A percentile compares a stretch with the other conserved stretches of the same genome.
phyloP scores from a whole-genome alignment of 2,113 vertebrate genomes.

The Rhinopomastus cyanomelas region DNA sequence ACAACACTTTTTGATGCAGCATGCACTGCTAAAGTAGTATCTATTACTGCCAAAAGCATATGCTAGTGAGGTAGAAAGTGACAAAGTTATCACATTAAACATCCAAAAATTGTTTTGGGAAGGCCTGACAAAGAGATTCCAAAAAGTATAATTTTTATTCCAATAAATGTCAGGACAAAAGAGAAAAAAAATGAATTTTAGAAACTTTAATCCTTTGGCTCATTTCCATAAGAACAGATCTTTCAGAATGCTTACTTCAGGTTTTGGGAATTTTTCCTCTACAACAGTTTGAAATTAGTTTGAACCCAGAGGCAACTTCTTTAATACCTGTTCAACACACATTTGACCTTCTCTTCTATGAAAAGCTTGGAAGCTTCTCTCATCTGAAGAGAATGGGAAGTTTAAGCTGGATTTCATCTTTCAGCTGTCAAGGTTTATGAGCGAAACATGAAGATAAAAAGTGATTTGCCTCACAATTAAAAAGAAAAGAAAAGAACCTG shows the following conservation, averaged over 20 bases:
- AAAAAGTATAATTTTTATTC: not conserved
- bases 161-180: not conserved
- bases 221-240: not conserved
- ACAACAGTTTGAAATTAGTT: slow-evolving; percentile 40
- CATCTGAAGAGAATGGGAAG: slow-evolving; percentile 8
- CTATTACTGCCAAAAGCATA: not conserved
- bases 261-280: not conserved
- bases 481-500: slow-evolving; percentile 4
- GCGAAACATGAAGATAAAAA: slow-evolving; percentile 47
- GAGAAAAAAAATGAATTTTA: not conserved
- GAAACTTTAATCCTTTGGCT: not conserved
- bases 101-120: not conserved
- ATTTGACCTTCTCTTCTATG: slow-evolving; percentile 21
- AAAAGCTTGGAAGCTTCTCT: not conserved
- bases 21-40: not conserved
- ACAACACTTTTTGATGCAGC: not conserved
- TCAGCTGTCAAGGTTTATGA: slow-evolving; percentile 9
- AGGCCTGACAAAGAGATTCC: not conserved
- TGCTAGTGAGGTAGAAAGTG: not conserved
- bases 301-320: slow-evolving; percentile 56
- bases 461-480: slow-evolving; percentile 40
- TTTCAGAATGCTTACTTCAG: not conserved
- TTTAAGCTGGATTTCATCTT: slow-evolving; percentile 29
- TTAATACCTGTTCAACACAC: slow-evolving; percentile 34
- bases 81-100: not conserved